Evolutionary conservation across 2,888 invertebrate genomes (phyloP), one percentile per base, ranked within the genome.

Genomic region (Stramonita haemastoma): DNA sequence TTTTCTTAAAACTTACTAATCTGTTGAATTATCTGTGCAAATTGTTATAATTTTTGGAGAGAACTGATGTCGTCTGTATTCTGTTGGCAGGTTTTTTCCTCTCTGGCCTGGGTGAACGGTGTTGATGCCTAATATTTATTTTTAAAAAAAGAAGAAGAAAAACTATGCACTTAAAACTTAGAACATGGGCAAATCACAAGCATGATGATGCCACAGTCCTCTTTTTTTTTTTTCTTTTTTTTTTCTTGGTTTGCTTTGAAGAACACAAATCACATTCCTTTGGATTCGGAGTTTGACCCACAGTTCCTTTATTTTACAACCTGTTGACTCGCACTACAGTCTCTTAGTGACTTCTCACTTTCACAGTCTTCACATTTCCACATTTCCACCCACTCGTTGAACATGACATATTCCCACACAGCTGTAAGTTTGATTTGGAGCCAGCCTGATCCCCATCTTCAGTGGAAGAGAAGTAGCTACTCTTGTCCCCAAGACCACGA

Each of bases 201-300:
- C 81, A 83, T 15, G 26, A 83, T 46, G 46, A 46, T 26, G 36
- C 81, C 46, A 26, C 81, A 26, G 22, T 83, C 46, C 46, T 26
- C 5, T 8, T 8, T 83, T 73, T 73, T 8, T 73, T n/a, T 73
- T n/a, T n/a, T 73, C 26, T 73, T 26, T 70, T 70, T 70, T 17
- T 22, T 34, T n/a, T 34, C 17, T 81, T 8, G 17, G 36, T 8
- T 46, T 46, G 22, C 5, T 29, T 36, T 36, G 19, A 22, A 46
- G 22, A 5, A 83, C 81, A 83, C 26, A 83, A 15, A 36, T 83
- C 36, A 83, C 81, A 83, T 83, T 83, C 81, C 81, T 83, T 83
- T 83, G 81, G 81, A 83, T 83, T 46, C 36, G 46, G 46, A 83
- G 81, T 83, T 83, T 83, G 8, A 34, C 79, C 79, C 79, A 79